Evolutionary conservation across 2,113 vertebrate genomes (phyloP).

Genomic region (Tragelaphus strepsiceros): DNA sequence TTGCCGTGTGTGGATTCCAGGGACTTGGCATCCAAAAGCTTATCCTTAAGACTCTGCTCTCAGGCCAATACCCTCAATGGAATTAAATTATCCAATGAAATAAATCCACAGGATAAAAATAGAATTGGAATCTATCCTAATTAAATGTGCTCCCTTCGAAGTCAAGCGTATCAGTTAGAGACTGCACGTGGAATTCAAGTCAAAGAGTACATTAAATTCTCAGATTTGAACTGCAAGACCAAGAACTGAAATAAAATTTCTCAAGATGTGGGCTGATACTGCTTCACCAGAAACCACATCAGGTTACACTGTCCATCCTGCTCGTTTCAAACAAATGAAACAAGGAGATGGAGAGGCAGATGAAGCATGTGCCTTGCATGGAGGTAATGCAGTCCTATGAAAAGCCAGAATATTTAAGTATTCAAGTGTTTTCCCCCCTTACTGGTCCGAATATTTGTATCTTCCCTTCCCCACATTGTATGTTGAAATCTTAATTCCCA

Average conservation of each 20-base stretch:
- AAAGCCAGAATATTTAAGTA: neutral
- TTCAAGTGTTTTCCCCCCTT: neutral
- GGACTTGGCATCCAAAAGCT: conserved; percentile 43
- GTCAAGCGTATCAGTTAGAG: conserved; percentile 23
- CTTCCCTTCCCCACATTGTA: neutral
- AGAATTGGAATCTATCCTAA: conserved; percentile 36
- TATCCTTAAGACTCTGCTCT: conserved; percentile 40
- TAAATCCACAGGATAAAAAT: conserved; percentile 55
- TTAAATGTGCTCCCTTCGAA: conserved; percentile 45
- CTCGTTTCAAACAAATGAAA: neutral
- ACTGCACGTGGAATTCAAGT: neutral
- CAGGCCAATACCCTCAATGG: neutral
- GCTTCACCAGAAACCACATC: neutral
- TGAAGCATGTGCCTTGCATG: neutral
- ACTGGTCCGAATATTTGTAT: neutral
- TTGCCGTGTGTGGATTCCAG: conserved; percentile 8
- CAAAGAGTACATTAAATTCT: conserved; percentile 11
- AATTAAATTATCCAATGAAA: conserved; percentile 43
- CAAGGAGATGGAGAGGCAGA: neutral
- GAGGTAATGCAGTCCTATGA: accelerated
- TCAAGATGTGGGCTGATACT: neutral
- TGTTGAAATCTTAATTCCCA: neutral
- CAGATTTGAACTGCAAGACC: neutral
- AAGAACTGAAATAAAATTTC: neutral
- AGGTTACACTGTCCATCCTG: neutral